Percentiles rank a stretch among this genome's conserved stretches.
Evolutionary conservation across 1,140 invertebrate genomes (phyloP).

Genomic region (Caenorhabditis brenneri): DNA sequence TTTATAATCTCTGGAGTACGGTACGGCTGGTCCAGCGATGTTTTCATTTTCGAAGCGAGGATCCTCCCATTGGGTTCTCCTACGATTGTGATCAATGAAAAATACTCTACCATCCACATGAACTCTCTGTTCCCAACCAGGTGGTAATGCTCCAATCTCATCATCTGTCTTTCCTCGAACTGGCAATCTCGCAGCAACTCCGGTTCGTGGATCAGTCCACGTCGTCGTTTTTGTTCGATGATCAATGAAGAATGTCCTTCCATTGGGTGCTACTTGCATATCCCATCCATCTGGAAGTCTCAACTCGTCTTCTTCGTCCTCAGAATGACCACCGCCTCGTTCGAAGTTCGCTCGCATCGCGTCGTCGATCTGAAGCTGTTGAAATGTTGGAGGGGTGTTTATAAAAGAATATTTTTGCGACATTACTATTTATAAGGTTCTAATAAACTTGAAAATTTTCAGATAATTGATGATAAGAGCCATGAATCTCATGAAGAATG

Average conservation of each 20-base stretch:
- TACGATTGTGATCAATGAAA: constrained; percentile 96
- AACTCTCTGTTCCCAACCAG: constrained; percentile 92
- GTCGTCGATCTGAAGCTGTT: constrained; percentile 50
- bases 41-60: constrained; percentile 91
- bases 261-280: constrained; percentile 84
- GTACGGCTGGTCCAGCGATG: constrained; percentile 90
- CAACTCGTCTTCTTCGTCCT: constrained; percentile 71
- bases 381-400: neutral
- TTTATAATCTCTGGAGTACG: constrained; percentile 96
- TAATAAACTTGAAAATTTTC: too few species aligned
- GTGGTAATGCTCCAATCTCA: constrained; percentile 87
- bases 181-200: constrained; percentile 17
- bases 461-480: too few species aligned
- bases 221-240: constrained; percentile 88
- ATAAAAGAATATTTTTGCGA: neutral
- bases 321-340: constrained; percentile 10
- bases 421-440: too few species aligned
- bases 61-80: constrained; percentile 94
- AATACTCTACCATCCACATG: constrained; percentile 94
- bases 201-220: constrained; percentile 75
- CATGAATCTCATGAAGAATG: too few species aligned
- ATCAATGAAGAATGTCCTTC: constrained; percentile 90
- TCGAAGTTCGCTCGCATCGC: constrained; percentile 54
- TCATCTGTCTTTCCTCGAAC: constrained; percentile 76
- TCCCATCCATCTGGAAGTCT: constrained; percentile 89